Conservation (phyloP, 1,140 invertebrate species). For the Camponotus vicinus region DNA sequence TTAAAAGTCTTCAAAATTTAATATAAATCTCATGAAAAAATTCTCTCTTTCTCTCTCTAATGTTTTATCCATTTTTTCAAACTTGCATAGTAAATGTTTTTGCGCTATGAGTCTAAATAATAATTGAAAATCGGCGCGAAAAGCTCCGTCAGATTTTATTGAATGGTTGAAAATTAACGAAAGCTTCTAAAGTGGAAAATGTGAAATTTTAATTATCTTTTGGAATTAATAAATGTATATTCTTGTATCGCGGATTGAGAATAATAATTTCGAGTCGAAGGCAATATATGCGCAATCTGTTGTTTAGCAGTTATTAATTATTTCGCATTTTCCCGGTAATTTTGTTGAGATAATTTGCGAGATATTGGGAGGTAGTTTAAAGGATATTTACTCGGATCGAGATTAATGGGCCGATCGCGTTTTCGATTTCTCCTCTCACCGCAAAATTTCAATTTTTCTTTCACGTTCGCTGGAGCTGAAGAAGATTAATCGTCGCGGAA, state of each 20-base stretch:
- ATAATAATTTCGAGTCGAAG: no score
- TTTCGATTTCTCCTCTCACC: background rate
- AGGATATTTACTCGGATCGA: background rate
- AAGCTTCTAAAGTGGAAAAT: background rate
- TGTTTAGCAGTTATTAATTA: background rate
- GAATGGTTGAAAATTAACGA: background rate
- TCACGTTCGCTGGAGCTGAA: background rate
- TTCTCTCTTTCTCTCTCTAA: background rate
- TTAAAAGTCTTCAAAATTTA: background rate
- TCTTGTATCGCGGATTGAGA: no score
- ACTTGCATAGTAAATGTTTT: background rate
- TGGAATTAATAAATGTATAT: no score
- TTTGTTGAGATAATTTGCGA: background rate
- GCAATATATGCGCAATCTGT: background rate
- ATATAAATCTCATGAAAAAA: background rate
- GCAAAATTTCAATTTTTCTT: conserved; percentile 28
- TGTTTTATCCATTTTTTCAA: background rate
- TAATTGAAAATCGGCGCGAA: background rate
- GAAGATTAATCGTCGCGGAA: conserved; percentile 34
- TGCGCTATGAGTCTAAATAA: background rate
- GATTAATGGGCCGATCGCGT: conserved; percentile 19
- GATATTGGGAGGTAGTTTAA: background rate
- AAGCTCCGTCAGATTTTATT: background rate
- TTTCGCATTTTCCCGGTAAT: background rate
- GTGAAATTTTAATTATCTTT: background rate